Base-by-base conservation (phyloP, 2,113 vertebrate species). In the Miniopterus natalensis region DNA sequence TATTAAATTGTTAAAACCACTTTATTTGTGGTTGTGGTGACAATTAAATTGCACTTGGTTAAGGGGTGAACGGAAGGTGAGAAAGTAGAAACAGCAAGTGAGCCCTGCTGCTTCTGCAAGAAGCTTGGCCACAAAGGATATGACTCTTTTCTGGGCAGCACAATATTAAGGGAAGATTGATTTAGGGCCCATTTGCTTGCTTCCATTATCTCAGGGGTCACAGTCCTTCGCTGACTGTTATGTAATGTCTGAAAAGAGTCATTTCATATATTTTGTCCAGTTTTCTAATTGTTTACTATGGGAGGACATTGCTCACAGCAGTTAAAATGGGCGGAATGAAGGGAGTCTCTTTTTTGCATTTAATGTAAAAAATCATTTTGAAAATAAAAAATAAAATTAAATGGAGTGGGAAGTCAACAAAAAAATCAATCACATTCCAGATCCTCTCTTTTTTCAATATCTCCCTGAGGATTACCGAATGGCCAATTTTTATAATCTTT, bases 301-400 rank as follows among this genome's bases (percentile, higher is more conserved):
- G 53, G 40, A 45, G 29, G 53, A 87, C 18, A 73, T 74, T 59
- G 55, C 51, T 86, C 36, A 1, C 59, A n/a, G 45, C 53, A 74
- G 40, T 87, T 61, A 74, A 74, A 61, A 31, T 61, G 70, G 20
- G 55, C 70, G 73, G 70, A 61, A 15, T 45, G 23, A 9, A 63
- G 61, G 47, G 8, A 75, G 42, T n/a, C 55, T 88, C 55, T 17
- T 88, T 74, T 61, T 49, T 75, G 55, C 31, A 47, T 75, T 59
- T 23, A 49, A 63, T 49, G 74, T 36, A 49, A 7, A 29, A 47
- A 81, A 71, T 84, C 20, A 40, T 53, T 68, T 84, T 53, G 49
- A 68, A 84, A 27, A 77, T 80, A 40, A 80, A 40, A 80, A 59
- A 36, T 42, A 79, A 79, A 79, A 21, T 86, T n/a, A 87, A 88